phyloP scores from a whole-genome alignment of 1,140 invertebrate genomes.

The Glossosoma conforme region DNA sequence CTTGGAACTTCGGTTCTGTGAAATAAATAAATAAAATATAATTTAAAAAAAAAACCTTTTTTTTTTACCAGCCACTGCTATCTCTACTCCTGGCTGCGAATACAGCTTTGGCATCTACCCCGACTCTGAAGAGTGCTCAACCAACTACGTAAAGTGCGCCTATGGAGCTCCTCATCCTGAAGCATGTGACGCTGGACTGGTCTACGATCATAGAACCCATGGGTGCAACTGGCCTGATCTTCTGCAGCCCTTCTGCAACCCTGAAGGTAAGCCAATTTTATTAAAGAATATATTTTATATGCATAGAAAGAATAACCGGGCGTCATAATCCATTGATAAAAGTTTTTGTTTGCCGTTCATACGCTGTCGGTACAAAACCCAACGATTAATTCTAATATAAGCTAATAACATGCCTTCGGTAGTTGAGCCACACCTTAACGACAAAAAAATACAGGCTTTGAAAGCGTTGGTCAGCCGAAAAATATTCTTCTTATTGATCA shows the following conservation, averaged over 20 bases:
- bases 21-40: too few relatives aligned
- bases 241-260: slow-evolving; percentile 77
- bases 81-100: slow-evolving; percentile 75
- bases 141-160: slow-evolving; percentile 80
- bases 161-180: slow-evolving; percentile 73
- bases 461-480: too few relatives aligned
- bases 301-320: too few relatives aligned
- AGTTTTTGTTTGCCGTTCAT: too few relatives aligned
- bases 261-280: slow-evolving; percentile 57
- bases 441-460: too few relatives aligned
- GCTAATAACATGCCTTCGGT: too few relatives aligned
- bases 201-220: slow-evolving; percentile 82
- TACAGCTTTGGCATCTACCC: slow-evolving; percentile 87
- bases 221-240: slow-evolving; percentile 92
- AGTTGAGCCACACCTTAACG: too few relatives aligned
- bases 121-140: slow-evolving; percentile 72
- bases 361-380: too few relatives aligned
- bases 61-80: slow-evolving; percentile 67
- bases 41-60: neutral
- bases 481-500: too few relatives aligned
- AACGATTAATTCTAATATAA: too few relatives aligned
- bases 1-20: too few relatives aligned
- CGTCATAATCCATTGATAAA: too few relatives aligned
- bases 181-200: slow-evolving; percentile 79
- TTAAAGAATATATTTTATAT: neutral